These are phyloP conservation scores for Dendronephthya gigantea DNA, from an alignment of 64 coral and sea anemone genomes.

Conservation along the genomic window DNA sequence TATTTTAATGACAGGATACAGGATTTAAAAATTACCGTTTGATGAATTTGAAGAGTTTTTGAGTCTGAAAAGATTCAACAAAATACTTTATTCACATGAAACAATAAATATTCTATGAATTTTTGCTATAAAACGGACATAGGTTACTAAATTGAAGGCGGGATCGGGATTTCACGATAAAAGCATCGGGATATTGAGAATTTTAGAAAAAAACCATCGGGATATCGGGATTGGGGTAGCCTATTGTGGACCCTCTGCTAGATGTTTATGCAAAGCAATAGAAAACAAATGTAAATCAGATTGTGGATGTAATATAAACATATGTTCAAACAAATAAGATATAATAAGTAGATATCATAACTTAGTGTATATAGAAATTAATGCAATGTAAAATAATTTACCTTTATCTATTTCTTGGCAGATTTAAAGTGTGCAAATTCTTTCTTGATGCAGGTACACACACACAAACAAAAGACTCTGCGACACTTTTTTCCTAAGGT, in stretches of 20 bases:
- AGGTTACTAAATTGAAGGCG: constrained; percentile 1
- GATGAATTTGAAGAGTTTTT: no score
- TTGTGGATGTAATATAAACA: background rate
- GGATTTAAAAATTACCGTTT: no score
- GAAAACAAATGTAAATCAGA: background rate
- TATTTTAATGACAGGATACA: no score
- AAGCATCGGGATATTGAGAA: no score
- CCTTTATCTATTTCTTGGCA: background rate
- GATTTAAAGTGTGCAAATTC: background rate
- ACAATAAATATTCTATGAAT: no score
- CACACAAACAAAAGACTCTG: background rate
- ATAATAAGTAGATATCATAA: background rate
- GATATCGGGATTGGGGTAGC: constrained; percentile 1
- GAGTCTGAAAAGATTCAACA: no score
- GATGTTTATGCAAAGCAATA: background rate
- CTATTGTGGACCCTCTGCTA: constrained; percentile 8
- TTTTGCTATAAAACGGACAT: background rate
- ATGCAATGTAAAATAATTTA: background rate
- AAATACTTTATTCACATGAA: no score
- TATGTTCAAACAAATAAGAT: background rate
- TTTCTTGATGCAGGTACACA: background rate
- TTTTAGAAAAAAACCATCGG: background rate
- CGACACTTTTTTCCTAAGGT: background rate
- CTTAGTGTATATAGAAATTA: no score
- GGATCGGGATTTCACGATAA: constrained; percentile 1